Evolutionary conservation across 1,140 invertebrate genomes (phyloP).

Genomic region (Drosophila ogumai): DNA sequence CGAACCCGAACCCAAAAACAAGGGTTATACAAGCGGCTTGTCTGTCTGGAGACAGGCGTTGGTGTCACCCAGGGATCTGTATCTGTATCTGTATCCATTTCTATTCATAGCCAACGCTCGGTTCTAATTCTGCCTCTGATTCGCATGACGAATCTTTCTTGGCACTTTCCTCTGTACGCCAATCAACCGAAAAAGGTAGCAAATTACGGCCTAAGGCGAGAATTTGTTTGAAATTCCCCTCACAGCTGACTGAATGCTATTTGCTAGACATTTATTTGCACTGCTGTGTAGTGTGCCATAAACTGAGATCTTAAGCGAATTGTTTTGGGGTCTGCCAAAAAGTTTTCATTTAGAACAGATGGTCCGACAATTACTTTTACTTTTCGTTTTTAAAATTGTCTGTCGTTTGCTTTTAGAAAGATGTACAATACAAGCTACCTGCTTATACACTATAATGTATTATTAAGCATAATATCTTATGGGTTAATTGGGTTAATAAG

Average conservation of each 20-base stretch:
- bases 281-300: slow-evolving; percentile 16
- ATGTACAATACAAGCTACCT: background rate
- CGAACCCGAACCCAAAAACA: slow-evolving; percentile 7
- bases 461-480: background rate
- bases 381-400: slow-evolving; percentile 19
- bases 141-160: slow-evolving; percentile 63
- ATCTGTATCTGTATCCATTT: slow-evolving; percentile 7
- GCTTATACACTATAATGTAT: no score
- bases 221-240: slow-evolving; percentile 31
- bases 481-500: slow-evolving; percentile 29
- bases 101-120: slow-evolving; percentile 53
- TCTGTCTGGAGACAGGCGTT: slow-evolving; percentile 46
- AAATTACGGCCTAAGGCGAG: slow-evolving; percentile 22
- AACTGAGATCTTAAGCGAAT: slow-evolving; percentile 15
- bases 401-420: background rate
- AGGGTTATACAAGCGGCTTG: slow-evolving; percentile 50
- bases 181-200: slow-evolving; percentile 44
- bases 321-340: slow-evolving; percentile 25
- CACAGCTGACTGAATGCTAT: slow-evolving; percentile 11
- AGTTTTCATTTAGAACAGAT: slow-evolving; percentile 22
- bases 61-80: slow-evolving; percentile 41
- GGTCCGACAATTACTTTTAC: slow-evolving; percentile 39
- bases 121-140: slow-evolving; percentile 57
- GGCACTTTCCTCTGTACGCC: slow-evolving; percentile 37
- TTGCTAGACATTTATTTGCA: slow-evolving; percentile 12